A percentile compares a stretch with the other conserved stretches of the same genome.
These are phyloP conservation scores for Drosophila ficusphila DNA, from an alignment of 1,140 invertebrate species.

Conservation along the genomic window DNA sequence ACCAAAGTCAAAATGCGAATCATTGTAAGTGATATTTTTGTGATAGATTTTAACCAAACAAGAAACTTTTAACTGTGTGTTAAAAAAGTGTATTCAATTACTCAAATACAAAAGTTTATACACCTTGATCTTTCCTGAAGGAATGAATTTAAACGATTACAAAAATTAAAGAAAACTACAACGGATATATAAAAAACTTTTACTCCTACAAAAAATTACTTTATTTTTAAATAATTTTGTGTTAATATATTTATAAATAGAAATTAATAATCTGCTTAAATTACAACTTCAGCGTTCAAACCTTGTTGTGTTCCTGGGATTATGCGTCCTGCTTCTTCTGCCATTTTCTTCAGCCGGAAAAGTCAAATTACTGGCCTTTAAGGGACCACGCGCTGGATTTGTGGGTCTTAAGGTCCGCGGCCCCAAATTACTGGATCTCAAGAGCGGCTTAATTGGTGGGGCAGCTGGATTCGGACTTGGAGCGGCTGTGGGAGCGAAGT, in stretches of 20 bases:
- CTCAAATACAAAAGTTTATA: background rate
- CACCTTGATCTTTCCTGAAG: background rate
- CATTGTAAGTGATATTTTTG: slow-evolving; percentile 61
- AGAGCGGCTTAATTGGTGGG: slow-evolving; percentile 47
- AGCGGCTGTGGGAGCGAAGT: slow-evolving; percentile 19
- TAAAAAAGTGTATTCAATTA: background rate
- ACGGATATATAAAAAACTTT: background rate
- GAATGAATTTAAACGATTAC: too few species aligned
- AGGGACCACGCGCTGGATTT: slow-evolving; percentile 66
- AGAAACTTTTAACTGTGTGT: background rate
- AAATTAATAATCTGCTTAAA: background rate
- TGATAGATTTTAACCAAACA: slow-evolving; percentile 10
- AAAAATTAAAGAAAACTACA: too few species aligned
- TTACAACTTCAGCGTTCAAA: slow-evolving; percentile 18
- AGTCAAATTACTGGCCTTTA: slow-evolving; percentile 65
- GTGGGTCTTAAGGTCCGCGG: slow-evolving; percentile 58
- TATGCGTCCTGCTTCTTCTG: slow-evolving; percentile 34
- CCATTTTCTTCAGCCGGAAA: slow-evolving; percentile 43
- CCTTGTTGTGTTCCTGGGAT: slow-evolving; percentile 29
- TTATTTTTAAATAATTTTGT: slow-evolving; percentile 2
- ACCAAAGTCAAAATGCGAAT: slow-evolving; percentile 60
- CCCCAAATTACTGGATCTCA: slow-evolving; percentile 64
- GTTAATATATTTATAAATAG: background rate
- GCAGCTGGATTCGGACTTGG: slow-evolving; percentile 51
- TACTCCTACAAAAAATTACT: too few species aligned